Evolutionary conservation across 2,797 vertebrate genomes (phyloP), one percentile per base, ranked within the genome.

Genomic region (Salarias fasciatus): DNA sequence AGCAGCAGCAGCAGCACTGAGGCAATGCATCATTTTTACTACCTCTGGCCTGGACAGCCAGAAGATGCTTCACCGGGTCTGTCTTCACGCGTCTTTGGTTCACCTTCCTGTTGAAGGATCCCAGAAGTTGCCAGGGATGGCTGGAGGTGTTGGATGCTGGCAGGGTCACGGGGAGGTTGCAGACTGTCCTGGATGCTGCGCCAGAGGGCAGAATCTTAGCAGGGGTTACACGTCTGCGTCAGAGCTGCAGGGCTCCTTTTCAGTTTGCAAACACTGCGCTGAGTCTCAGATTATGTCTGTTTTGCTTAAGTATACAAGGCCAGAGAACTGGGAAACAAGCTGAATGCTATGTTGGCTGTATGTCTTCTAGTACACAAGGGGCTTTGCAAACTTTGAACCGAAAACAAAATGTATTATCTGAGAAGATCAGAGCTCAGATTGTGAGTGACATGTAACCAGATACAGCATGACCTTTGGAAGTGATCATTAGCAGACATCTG

Each of bases 1-100:
- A 88, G 83, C 69, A 79, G 86, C 84, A 88, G 83, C 69, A 79
- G 50, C 69, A 78, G 57, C 68, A 70, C 24, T 53, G 9, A 63
- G 70, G 67, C 62, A 35, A 63, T 83, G 73, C 85, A 82, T 82
- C 65, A 77, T 67, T 80, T 72, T 51, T 52, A 8, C 41, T 63
- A 59, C 40, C 44, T 42, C 24, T 31, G 69, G 58, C 57, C 63
- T 28, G 31, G 44, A 52, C 38, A 40, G 24, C 24, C 47, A 62
- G 62, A 61, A 64, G 76, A 84, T 58, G 65, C 38, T 13, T 70
- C 65, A 54, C 33, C 66, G 45, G 61, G 33, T 62, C 6, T 14
- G 44, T 65, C 68, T 71, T 60, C 53, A 73, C 66, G 51, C 5
- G 10, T 28, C 64, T 63, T 75, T 77, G 58, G 77, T 68, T 36